These are phyloP conservation scores for Ctenomys sociabilis DNA, from an alignment of 2,113 vertebrate species.

Conservation along the genomic window DNA sequence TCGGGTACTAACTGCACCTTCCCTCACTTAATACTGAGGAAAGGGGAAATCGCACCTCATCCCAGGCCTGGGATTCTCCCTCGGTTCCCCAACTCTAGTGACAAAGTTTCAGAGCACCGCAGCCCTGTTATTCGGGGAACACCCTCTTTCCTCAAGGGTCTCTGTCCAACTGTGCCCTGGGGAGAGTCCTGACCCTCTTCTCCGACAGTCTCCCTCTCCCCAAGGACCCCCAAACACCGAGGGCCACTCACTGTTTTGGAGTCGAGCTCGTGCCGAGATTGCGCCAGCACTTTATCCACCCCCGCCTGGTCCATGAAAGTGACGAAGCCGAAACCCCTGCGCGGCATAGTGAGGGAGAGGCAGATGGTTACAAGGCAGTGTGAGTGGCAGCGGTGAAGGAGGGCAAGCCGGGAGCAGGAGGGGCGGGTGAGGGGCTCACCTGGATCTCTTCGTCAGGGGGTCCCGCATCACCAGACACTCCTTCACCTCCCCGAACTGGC, in stretches of 20 bases:
- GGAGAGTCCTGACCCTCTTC: constrained; percentile 50
- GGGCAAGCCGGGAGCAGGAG: constrained; percentile 83
- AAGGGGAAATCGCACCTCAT: background rate
- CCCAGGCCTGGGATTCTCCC: background rate
- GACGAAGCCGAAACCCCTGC: constrained; percentile 98
- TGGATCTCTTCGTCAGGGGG: constrained; percentile 99
- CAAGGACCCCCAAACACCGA: constrained; percentile 48
- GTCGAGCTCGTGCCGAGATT: constrained; percentile 98
- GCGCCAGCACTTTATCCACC: constrained; percentile 99
- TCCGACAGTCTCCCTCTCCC: constrained; percentile 44
- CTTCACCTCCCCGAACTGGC: constrained; percentile 99
- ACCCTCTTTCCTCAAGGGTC: constrained; percentile 10
- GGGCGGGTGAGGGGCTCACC: constrained; percentile 91
- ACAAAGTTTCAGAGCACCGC: constrained; percentile 75
- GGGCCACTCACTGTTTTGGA: constrained; percentile 97
- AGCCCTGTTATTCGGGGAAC: constrained; percentile 39
- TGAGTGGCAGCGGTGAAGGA: constrained; percentile 73
- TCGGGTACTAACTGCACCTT: background rate
- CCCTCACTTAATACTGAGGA: background rate
- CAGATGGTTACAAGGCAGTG: constrained; percentile 86
- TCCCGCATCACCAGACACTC: constrained; percentile 99
- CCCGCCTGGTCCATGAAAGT: constrained; percentile 99
- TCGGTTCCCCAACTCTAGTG: constrained; percentile 59
- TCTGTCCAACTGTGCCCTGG: constrained; percentile 31
- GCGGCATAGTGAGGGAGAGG: constrained; percentile 79